These are phyloP conservation scores for Remorina albescens DNA, from an alignment of 2,797 vertebrate species.

Conservation along the genomic window DNA sequence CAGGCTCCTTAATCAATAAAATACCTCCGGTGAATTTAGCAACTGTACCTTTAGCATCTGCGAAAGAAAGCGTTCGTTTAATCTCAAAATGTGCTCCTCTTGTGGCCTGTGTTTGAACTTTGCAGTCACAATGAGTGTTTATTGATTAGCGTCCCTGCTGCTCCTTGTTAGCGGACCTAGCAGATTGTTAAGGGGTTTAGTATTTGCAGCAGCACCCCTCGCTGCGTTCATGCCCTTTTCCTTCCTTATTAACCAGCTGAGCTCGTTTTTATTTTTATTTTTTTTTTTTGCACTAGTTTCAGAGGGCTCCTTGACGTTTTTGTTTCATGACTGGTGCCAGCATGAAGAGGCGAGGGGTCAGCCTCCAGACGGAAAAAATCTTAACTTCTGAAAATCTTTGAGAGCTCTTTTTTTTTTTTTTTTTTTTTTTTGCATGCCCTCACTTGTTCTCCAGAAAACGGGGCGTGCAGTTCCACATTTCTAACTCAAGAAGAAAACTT, in stretches of 20 bases:
- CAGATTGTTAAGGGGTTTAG: slow-evolving; percentile 16
- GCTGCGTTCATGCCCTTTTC: slow-evolving; percentile 36
- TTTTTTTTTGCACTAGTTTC: slow-evolving; percentile 7
- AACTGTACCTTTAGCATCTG: not conserved
- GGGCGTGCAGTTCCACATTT: slow-evolving; percentile 13
- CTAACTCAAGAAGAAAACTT: slow-evolving; percentile 4
- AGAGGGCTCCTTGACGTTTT: slow-evolving; percentile 12
- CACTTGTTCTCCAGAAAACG: slow-evolving; percentile 41
- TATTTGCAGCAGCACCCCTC: slow-evolving; percentile 17
- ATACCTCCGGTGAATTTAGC: not conserved
- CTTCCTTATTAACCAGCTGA: slow-evolving; percentile 50
- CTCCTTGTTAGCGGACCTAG: slow-evolving; percentile 23
- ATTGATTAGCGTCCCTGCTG: slow-evolving; percentile 19
- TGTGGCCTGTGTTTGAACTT: not conserved
- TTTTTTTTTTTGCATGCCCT: slow-evolving; percentile 21
- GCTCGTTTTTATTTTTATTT: slow-evolving; percentile 41
- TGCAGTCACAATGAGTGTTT: not conserved
- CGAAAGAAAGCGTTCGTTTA: too few species aligned
- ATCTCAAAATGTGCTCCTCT: not conserved
- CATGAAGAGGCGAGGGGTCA: slow-evolving; percentile 30
- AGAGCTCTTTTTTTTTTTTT: slow-evolving; percentile 9
- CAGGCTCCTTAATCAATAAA: not conserved
- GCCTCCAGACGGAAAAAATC: slow-evolving; percentile 22
- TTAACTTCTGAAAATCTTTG: slow-evolving; percentile 12
- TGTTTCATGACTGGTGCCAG: slow-evolving; percentile 23